Percentiles rank a stretch among this genome's conserved stretches.
Conservation (phyloP, 2,113 vertebrate species). For the Chaetura pelagica region DNA sequence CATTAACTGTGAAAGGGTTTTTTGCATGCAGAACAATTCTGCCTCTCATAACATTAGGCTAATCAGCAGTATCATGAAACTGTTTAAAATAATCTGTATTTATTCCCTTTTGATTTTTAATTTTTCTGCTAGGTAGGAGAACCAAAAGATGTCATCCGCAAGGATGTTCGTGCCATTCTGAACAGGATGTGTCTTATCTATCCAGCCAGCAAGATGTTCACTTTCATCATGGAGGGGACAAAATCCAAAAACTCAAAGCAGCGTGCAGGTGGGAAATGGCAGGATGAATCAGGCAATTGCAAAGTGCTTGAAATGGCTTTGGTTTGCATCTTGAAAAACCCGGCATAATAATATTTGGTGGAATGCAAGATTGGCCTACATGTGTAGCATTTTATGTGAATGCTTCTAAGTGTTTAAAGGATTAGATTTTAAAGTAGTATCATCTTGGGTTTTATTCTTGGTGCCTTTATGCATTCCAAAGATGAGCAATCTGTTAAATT, state of each 20-base stretch:
- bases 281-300: neutral
- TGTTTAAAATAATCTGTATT: neutral
- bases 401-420: neutral
- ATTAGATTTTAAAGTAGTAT: neutral
- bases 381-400: neutral
- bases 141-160: slow-evolving; percentile 94
- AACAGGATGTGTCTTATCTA: slow-evolving; percentile 94
- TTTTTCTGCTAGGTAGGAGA: slow-evolving; percentile 87
- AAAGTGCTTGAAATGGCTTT: neutral
- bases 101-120: neutral
- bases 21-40: neutral
- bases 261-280: slow-evolving; percentile 84
- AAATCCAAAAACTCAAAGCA: slow-evolving; percentile 99
- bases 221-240: slow-evolving; percentile 96
- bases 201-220: slow-evolving; percentile 96
- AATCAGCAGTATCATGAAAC: neutral
- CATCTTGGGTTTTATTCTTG: neutral
- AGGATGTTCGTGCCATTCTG: slow-evolving; percentile 93
- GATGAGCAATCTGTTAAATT: neutral
- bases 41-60: neutral
- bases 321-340: neutral
- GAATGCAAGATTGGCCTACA: neutral
- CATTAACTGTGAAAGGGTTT: neutral
- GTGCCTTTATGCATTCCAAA: neutral
- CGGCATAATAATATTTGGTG: neutral